Percentiles rank a stretch among this genome's conserved stretches.
phyloP scores from a whole-genome alignment of 1,140 invertebrate species.

The Neuroterus valhalla region DNA sequence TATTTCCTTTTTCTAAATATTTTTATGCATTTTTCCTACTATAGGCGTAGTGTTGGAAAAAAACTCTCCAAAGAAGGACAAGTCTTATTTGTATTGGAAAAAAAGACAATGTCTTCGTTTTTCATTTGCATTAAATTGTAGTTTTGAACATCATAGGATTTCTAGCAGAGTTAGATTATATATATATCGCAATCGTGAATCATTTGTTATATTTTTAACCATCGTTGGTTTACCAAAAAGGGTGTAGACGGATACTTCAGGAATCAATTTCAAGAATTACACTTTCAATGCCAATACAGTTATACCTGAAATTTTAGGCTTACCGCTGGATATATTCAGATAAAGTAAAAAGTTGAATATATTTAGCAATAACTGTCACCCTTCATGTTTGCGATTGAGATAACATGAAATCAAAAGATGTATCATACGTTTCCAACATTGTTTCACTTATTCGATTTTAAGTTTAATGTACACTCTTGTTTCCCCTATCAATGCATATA shows the following conservation, averaged over 20 bases:
- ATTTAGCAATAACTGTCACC: conserved; percentile 16
- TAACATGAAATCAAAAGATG: background rate
- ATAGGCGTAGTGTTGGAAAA: too few relatives aligned
- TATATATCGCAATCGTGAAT: background rate
- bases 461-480: too few relatives aligned
- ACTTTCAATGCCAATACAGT: background rate
- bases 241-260: conserved; percentile 11
- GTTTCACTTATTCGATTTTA: background rate
- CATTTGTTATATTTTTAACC: conserved; percentile 6
- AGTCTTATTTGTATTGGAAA: too few relatives aligned
- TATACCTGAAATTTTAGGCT: background rate
- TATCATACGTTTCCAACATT: background rate
- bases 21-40: too few relatives aligned
- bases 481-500: too few relatives aligned
- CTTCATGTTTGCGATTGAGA: background rate
- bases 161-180: too few relatives aligned
- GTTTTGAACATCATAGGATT: too few relatives aligned
- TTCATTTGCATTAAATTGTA: too few relatives aligned
- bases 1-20: too few relatives aligned
- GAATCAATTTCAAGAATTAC: conserved; percentile 16
- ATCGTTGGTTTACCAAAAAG: background rate
- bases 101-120: too few relatives aligned
- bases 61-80: too few relatives aligned
- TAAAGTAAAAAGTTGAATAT: background rate
- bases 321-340: background rate